These are phyloP conservation scores for Enteromius thamalakanensis DNA, from an alignment of 2,797 vertebrate species.

Conservation along the genomic window DNA sequence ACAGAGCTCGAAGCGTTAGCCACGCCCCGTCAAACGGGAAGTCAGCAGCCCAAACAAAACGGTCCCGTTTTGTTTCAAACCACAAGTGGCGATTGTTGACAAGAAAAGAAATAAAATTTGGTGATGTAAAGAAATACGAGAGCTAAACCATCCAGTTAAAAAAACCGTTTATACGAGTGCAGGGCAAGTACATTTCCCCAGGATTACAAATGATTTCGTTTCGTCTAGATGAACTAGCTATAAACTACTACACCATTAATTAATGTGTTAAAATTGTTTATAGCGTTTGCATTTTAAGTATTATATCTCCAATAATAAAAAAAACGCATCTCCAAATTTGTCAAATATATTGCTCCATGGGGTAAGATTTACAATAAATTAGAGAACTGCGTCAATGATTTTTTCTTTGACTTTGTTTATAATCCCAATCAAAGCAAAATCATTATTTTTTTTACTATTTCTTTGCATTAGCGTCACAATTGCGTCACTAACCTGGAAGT, in stretches of 20 bases:
- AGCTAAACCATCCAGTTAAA: not conserved
- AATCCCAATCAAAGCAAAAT: not conserved
- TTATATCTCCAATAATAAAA: not conserved
- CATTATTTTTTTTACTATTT: not conserved
- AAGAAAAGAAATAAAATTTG: not conserved
- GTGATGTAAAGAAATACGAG: not conserved
- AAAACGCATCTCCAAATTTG: not conserved
- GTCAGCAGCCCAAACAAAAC: not conserved
- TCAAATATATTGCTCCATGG: not conserved
- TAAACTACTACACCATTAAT: not conserved
- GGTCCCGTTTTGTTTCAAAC: not conserved
- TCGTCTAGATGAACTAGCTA: not conserved
- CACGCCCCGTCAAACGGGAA: conserved; percentile 25
- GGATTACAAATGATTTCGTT: not conserved
- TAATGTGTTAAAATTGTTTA: not conserved
- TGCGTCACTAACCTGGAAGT: conserved; percentile 41
- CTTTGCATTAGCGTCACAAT: no score
- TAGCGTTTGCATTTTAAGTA: not conserved
- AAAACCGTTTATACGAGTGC: not conserved
- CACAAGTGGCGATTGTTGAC: not conserved
- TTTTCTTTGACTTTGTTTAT: not conserved
- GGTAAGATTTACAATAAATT: not conserved
- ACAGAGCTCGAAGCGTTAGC: not conserved
- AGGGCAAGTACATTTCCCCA: not conserved
- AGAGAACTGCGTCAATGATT: not conserved